Conservation (phyloP, 2,888 invertebrate species). For the Platycnemis pennipes region DNA sequence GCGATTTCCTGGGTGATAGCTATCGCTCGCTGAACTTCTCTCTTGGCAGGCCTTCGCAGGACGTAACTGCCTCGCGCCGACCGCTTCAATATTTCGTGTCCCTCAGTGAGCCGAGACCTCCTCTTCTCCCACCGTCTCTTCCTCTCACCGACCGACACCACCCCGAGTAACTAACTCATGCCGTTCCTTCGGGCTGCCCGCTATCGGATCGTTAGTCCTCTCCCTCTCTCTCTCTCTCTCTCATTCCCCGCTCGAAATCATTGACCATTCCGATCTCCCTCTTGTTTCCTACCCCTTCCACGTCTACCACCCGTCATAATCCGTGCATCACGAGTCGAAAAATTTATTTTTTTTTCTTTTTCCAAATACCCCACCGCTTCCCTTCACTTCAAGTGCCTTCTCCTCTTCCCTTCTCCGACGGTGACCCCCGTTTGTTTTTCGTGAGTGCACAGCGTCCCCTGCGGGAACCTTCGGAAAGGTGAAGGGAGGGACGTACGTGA, state of each 20-base stretch:
- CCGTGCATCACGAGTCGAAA: slow-evolving; percentile 49
- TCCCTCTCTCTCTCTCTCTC: not conserved
- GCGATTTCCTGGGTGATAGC: slow-evolving; percentile 2
- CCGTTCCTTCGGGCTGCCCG: not conserved
- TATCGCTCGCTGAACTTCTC: not conserved
- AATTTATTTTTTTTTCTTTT: not conserved
- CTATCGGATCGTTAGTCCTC: not conserved
- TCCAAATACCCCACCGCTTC: not conserved
- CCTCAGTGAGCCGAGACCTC: not conserved
- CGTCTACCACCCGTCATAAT: slow-evolving; percentile 11
- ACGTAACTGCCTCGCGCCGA: not conserved
- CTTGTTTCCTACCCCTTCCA: slow-evolving; percentile 17
- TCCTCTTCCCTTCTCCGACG: not conserved
- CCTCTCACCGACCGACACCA: not conserved
- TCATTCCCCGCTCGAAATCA: not conserved
- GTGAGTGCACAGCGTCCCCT: slow-evolving; percentile 32
- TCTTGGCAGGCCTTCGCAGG: not conserved
- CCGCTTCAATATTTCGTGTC: not conserved
- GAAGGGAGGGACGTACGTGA: not conserved
- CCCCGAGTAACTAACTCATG: not conserved
- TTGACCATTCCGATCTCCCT: slow-evolving; percentile 28
- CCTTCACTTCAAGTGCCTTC: not conserved
- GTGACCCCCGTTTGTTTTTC: not conserved
- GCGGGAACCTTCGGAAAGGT: not conserved
- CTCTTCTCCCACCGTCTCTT: not conserved